Conservation (phyloP, 2,888 invertebrate species). For the Drosophila lutescens region DNA sequence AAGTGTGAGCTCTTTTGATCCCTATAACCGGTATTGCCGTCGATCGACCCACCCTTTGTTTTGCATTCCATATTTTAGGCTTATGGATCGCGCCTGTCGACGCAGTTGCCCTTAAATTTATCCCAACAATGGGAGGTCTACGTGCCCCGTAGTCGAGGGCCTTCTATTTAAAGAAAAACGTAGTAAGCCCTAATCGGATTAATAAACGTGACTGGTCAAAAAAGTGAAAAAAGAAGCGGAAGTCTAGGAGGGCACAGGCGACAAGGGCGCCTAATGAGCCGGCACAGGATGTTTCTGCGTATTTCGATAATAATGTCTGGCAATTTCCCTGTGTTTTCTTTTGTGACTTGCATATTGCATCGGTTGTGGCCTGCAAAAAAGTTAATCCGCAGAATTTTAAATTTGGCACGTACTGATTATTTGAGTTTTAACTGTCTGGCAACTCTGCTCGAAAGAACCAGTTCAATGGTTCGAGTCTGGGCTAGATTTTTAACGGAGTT, state of each 20-base stretch:
- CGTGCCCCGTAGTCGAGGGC: conserved; percentile 53
- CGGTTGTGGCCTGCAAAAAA: conserved; percentile 29
- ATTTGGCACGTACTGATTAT: conserved; percentile 54
- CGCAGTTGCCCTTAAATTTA: conserved; percentile 50
- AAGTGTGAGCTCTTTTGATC: conserved; percentile 1
- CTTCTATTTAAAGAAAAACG: conserved; percentile 53
- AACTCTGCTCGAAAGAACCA: neutral
- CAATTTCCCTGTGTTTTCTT: conserved; percentile 43
- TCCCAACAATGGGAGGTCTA: conserved; percentile 60
- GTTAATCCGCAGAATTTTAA: conserved; percentile 56
- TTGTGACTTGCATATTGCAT: conserved; percentile 44
- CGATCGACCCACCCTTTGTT: conserved; percentile 42
- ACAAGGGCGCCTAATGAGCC: conserved; percentile 27
- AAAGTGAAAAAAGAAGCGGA: conserved; percentile 35
- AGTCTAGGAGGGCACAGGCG: conserved; percentile 19
- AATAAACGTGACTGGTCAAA: conserved; percentile 70
- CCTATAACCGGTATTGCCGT: conserved; percentile 38
- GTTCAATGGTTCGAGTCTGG: neutral
- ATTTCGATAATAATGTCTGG: conserved; percentile 27
- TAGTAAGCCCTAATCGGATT: conserved; percentile 67
- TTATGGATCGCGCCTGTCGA: conserved; percentile 38
- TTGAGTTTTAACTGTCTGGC: neutral
- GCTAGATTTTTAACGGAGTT: neutral
- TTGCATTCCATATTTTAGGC: conserved; percentile 51
- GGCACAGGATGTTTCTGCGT: conserved; percentile 42